Evolutionary conservation across 2,888 invertebrate species (phyloP).

Genomic region (Campoplex capitator): DNA sequence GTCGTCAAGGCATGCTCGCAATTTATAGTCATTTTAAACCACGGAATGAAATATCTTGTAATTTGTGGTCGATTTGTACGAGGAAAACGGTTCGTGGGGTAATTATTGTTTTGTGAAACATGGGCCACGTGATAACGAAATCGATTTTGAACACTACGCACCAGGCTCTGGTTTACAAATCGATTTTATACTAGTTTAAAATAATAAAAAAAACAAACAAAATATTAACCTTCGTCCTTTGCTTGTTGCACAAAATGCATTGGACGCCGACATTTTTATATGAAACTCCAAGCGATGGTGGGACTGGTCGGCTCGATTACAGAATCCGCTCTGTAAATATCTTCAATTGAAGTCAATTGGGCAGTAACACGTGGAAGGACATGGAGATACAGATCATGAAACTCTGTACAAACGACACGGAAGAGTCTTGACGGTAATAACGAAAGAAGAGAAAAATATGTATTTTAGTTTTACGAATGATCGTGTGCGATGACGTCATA

Average conservation of each 20-base stretch:
- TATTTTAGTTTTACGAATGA: background rate
- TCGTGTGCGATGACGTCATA: background rate
- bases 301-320: background rate
- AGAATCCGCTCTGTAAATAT: slow-evolving; percentile 17
- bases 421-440: slow-evolving; percentile 1
- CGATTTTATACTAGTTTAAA: too few relatives aligned
- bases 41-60: background rate
- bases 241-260: background rate
- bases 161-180: too few relatives aligned
- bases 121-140: background rate
- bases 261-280: too few relatives aligned
- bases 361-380: background rate
- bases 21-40: background rate
- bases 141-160: background rate
- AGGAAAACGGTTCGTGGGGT: background rate
- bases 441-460: background rate
- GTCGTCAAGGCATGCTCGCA: background rate
- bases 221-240: background rate
- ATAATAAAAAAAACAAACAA: background rate
- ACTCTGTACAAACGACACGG: slow-evolving; percentile 19
- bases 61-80: background rate
- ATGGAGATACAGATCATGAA: background rate
- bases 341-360: slow-evolving; percentile 59
- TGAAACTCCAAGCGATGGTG: background rate
- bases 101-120: background rate